A percentile compares a stretch with the other conserved stretches of the same genome.
Conservation (phyloP, 2,888 invertebrate species). For the Epinotia nisella region DNA sequence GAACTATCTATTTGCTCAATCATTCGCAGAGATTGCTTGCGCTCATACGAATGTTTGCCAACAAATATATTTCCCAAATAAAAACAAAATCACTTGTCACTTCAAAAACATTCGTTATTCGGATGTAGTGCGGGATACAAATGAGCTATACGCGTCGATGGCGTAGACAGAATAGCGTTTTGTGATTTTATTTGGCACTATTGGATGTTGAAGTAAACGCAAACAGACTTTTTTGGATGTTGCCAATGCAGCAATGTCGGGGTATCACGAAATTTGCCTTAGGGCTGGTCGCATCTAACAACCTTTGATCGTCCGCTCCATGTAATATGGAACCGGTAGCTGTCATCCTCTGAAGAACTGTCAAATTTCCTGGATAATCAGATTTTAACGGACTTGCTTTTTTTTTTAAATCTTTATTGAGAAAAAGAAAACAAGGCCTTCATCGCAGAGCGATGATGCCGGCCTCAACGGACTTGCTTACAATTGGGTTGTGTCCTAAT, state of each 20-base stretch:
- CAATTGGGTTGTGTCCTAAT: too few species aligned
- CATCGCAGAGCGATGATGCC: too few species aligned
- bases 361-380: too few species aligned
- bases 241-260: neutral
- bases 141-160: conserved; percentile 7
- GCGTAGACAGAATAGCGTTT: neutral
- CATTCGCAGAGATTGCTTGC: conserved; percentile 14
- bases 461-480: too few species aligned
- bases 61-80: conserved; percentile 23
- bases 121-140: neutral
- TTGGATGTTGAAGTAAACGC: neutral
- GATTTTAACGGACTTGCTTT: too few species aligned
- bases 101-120: conserved; percentile 20
- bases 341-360: too few species aligned
- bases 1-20: neutral
- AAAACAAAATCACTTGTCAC: conserved; percentile 24
- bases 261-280: neutral
- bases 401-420: too few species aligned
- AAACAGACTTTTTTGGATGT: neutral
- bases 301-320: too few species aligned
- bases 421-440: too few species aligned
- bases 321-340: too few species aligned
- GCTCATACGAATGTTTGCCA: conserved; percentile 22
- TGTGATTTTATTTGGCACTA: conserved; percentile 7
- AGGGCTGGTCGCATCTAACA: neutral